Conservation (phyloP, 2,113 vertebrate species). For the Picathartes gymnocephalus region DNA sequence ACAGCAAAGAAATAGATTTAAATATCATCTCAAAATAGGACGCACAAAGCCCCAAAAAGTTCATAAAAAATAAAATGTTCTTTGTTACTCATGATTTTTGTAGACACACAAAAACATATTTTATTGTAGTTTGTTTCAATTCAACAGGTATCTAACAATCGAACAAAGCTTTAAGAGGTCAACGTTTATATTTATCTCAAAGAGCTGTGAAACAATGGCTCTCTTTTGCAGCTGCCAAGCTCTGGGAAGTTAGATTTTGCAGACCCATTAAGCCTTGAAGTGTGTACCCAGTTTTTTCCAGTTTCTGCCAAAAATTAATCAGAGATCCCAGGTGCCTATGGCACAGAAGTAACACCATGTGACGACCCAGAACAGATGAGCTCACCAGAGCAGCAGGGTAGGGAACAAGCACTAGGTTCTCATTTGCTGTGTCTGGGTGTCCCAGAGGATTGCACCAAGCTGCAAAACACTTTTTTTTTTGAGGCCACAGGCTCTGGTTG, state of each 20-base stretch:
- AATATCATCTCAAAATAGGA: not conserved
- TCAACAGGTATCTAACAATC: not conserved
- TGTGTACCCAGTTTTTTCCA: not conserved
- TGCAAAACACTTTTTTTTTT: not conserved
- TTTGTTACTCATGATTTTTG: not conserved
- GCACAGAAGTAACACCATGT: not conserved
- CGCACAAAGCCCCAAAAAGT: not conserved
- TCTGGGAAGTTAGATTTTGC: not conserved
- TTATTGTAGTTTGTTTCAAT: not conserved
- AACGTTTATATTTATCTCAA: conserved; percentile 3
- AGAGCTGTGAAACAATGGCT: not conserved
- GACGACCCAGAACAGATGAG: not conserved
- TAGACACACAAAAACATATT: not conserved
- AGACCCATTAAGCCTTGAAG: not conserved
- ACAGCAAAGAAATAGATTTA: not conserved
- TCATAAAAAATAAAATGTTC: not conserved
- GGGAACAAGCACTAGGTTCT: not conserved
- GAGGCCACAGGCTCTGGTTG: not conserved
- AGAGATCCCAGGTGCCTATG: not conserved
- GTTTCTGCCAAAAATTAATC: not conserved
- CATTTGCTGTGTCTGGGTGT: not conserved
- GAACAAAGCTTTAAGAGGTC: not conserved
- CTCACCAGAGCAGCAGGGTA: not conserved
- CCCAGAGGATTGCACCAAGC: not conserved
- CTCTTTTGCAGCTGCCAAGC: conserved; percentile 21